Percentiles rank a stretch among this genome's conserved stretches.
Conservation (phyloP, 2,888 invertebrate genomes). For the Camponotus fellah region DNA sequence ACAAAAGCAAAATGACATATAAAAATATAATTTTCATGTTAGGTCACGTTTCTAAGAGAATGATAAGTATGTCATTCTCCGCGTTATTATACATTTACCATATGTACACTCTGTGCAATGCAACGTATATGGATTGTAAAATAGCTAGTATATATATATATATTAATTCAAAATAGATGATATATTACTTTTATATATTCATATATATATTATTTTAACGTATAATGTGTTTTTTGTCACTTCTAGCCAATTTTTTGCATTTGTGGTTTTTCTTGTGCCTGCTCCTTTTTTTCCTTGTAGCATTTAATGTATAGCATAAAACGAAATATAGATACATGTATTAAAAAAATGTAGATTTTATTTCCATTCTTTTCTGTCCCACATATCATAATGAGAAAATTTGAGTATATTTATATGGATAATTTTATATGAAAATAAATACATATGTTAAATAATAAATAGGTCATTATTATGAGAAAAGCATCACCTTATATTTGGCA, state of each 20-base stretch:
- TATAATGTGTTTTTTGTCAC: slow-evolving; percentile 68
- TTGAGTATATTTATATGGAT: not conserved
- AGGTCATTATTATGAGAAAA: slow-evolving; percentile 65
- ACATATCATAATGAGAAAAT: not conserved
- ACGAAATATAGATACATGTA: slow-evolving; percentile 74
- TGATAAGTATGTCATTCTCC: slow-evolving; percentile 39
- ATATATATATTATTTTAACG: slow-evolving; percentile 57
- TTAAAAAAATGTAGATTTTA: slow-evolving; percentile 32
- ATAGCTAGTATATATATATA: slow-evolving; percentile 42
- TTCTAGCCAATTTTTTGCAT: slow-evolving; percentile 78
- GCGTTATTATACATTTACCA: slow-evolving; percentile 14
- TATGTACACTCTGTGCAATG: slow-evolving; percentile 44
- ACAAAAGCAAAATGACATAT: slow-evolving; percentile 64
- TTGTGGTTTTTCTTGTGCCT: slow-evolving; percentile 77
- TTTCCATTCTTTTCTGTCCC: slow-evolving; percentile 24
- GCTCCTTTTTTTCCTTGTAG: slow-evolving; percentile 80
- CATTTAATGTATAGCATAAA: slow-evolving; percentile 80
- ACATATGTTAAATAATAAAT: slow-evolving; percentile 9
- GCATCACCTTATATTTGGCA: slow-evolving; percentile 80
- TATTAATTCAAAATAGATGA: slow-evolving; percentile 43
- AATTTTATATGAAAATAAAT: not conserved
- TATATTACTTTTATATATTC: slow-evolving; percentile 49
- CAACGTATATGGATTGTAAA: slow-evolving; percentile 49
- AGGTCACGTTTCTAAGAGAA: slow-evolving; percentile 49
- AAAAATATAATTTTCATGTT: slow-evolving; percentile 57